Evolutionary conservation across 2,888 invertebrate species (phyloP).

Genomic region (Palloptera scutellata): DNA sequence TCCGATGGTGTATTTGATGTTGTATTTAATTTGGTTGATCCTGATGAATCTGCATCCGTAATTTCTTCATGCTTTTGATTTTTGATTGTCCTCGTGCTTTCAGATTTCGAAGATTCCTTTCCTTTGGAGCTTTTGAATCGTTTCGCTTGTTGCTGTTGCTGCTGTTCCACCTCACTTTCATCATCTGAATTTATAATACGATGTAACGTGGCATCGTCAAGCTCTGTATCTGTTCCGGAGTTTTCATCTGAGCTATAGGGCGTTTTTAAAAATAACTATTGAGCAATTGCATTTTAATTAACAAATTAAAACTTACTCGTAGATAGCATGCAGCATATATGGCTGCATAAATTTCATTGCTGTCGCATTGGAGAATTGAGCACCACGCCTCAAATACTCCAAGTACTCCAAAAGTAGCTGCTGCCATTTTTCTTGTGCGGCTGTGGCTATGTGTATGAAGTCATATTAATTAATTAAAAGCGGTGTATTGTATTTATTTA

Average conservation of each 20-base stretch:
- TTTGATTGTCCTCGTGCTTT: not conserved
- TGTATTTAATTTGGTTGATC: not conserved
- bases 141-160: too few species aligned
- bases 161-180: slow-evolving; percentile 6
- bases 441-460: not conserved
- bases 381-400: slow-evolving; percentile 34
- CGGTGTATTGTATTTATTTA: too few species aligned
- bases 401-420: slow-evolving; percentile 35
- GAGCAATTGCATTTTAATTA: not conserved
- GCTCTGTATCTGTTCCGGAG: slow-evolving; percentile 28
- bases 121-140: not conserved
- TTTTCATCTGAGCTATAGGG: slow-evolving; percentile 6
- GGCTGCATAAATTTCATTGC: slow-evolving; percentile 43
- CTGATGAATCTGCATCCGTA: not conserved
- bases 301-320: slow-evolving; percentile 16
- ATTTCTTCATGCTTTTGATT: slow-evolving; percentile 1
- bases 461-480: not conserved
- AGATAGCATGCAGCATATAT: slow-evolving; percentile 34
- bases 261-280: not conserved
- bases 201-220: slow-evolving; percentile 27
- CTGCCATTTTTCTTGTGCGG: slow-evolving; percentile 37
- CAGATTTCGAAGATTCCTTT: not conserved
- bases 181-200: slow-evolving; percentile 25
- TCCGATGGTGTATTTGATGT: not conserved
- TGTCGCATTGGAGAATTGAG: slow-evolving; percentile 32